Conservation (phyloP, 1,140 invertebrate species). For the Gyrodactylus bullatarudis region DNA sequence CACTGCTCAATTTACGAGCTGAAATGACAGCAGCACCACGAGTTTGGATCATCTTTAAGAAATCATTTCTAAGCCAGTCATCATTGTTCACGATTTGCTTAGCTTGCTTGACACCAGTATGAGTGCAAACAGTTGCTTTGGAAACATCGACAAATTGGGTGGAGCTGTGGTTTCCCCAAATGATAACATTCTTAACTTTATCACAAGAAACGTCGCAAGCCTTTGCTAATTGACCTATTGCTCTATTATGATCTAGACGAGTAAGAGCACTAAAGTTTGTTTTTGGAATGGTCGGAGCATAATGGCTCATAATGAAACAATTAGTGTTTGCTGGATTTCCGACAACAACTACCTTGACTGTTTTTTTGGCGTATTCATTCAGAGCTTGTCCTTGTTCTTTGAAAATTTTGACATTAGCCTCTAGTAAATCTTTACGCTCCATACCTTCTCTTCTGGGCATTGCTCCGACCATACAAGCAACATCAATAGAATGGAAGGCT, state of each 20-base stretch:
- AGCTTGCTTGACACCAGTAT: constrained; percentile 27
- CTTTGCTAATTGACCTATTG: constrained; percentile 34
- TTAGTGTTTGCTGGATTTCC: constrained; percentile 99
- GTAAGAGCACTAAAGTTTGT: constrained; percentile 95
- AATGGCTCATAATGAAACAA: constrained; percentile 69
- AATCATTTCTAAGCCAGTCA: constrained; percentile 39
- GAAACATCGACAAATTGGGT: constrained; percentile 83
- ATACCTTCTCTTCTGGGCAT: constrained; percentile 94
- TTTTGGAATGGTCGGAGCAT: constrained; percentile 58
- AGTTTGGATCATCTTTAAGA: constrained; percentile 61
- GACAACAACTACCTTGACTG: constrained; percentile 71
- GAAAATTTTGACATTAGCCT: constrained; percentile 93
- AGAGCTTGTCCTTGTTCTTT: constrained; percentile 64
- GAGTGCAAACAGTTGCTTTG: constrained; percentile 29
- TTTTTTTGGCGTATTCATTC: constrained; percentile 60
- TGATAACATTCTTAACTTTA: constrained; percentile 55
- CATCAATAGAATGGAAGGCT: constrained; percentile 76
- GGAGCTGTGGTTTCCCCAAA: constrained; percentile 97
- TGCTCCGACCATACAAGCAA: constrained; percentile 83
- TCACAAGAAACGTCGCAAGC: constrained; percentile 27
- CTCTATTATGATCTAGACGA: constrained; percentile 79
- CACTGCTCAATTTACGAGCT: constrained; percentile 82
- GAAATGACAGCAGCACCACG: constrained; percentile 82
- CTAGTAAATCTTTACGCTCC: constrained; percentile 76
- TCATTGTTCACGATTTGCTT: constrained; percentile 43